These are phyloP conservation scores for Drosophila sp. DNA, from an alignment of 1,140 invertebrate genomes.

Conservation along the genomic window DNA sequence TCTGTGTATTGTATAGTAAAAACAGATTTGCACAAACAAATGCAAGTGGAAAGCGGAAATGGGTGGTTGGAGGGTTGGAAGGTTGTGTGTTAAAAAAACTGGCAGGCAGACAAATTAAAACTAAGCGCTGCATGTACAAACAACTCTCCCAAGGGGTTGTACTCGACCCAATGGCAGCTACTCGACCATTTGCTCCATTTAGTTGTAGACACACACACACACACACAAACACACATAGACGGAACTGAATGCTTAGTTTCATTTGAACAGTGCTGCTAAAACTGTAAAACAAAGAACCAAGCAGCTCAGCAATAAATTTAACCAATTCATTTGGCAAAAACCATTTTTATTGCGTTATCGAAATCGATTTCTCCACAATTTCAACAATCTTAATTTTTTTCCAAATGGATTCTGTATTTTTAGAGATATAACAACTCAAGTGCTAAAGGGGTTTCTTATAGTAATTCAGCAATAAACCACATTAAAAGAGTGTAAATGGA, in stretches of 20 bases:
- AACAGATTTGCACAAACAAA: conserved; percentile 73
- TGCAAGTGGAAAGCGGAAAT: conserved; percentile 1
- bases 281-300: conserved; percentile 59
- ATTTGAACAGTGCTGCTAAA: conserved; percentile 63
- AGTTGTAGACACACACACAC: conserved; percentile 52
- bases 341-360: conserved; percentile 19
- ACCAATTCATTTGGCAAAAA: conserved; percentile 43
- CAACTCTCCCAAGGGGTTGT: conserved; percentile 42
- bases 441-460: conserved; percentile 4
- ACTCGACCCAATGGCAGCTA: conserved; percentile 77
- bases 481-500: neutral
- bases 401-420: conserved; percentile 3
- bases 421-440: conserved; percentile 7
- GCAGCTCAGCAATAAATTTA: conserved; percentile 33
- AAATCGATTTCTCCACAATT: conserved; percentile 28
- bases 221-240: conserved; percentile 13
- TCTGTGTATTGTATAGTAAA: conserved; percentile 40
- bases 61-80: neutral
- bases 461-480: conserved; percentile 1
- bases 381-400: conserved; percentile 8
- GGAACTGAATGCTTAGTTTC: conserved; percentile 1
- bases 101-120: conserved; percentile 78
- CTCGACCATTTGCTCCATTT: conserved; percentile 82
- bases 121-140: conserved; percentile 78
- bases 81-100: conserved; percentile 42